Evolutionary conservation across 1,140 invertebrate species (phyloP).

Genomic region (Hycleus phaleratus): DNA sequence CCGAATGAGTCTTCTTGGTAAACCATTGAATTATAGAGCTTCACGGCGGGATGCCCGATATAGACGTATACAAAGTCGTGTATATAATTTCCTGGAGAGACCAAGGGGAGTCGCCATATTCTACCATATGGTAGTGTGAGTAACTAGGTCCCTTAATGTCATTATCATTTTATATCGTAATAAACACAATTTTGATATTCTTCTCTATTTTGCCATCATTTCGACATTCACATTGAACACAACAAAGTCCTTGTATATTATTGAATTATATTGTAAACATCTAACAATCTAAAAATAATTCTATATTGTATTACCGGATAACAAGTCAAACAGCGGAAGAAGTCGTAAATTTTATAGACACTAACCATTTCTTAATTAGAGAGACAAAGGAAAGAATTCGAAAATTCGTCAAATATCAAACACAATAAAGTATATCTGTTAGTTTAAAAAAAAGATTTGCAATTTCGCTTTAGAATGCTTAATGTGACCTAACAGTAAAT

Average conservation of each 20-base stretch:
- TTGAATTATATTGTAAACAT: no score
- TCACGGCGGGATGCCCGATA: conserved; percentile 81
- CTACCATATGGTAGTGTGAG: conserved; percentile 93
- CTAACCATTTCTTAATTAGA: no score
- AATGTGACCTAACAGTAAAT: background rate
- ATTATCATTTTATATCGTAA: background rate
- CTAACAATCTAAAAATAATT: no score
- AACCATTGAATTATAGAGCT: conserved; percentile 79
- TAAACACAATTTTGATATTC: no score
- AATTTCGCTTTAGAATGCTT: conserved; percentile 2
- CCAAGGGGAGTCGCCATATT: conserved; percentile 76
- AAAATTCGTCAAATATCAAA: background rate
- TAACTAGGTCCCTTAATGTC: conserved; percentile 23
- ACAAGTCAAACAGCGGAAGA: no score
- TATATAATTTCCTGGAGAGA: conserved; percentile 92
- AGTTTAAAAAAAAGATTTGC: conserved; percentile 3
- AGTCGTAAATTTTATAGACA: no score
- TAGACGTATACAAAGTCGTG: conserved; percentile 76
- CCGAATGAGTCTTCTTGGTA: conserved; percentile 84
- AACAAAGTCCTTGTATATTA: no score
- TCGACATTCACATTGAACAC: no score
- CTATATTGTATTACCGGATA: no score
- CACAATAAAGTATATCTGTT: conserved; percentile 5
- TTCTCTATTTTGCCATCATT: no score
- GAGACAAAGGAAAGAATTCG: no score